Base-by-base conservation (phyloP, 2,113 vertebrate genomes). In the Phalacrocorax carbo region DNA sequence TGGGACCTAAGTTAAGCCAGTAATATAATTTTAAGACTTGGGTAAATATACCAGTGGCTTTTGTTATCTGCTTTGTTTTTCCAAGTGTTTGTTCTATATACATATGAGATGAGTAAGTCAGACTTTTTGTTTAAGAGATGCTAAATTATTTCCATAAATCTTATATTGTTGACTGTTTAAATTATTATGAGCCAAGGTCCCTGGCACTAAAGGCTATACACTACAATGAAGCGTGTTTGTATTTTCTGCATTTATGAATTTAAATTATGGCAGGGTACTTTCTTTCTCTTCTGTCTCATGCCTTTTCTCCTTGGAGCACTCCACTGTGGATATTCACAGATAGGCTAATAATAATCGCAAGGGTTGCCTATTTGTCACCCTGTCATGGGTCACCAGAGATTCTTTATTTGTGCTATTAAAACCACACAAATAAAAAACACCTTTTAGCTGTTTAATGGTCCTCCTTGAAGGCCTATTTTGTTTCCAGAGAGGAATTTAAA, bases 381-480 rank as follows among this genome's bases (percentile, higher is more conserved):
- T 97, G 94, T 94, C 96, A 40, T 2, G 20, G 7, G 22, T 89
- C 96, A 94, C 92, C 69, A 91, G 61, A 73, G 76, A 86, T 95
- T 94, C 78, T 96, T 94, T 94, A 95, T 94, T 95, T 97, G 82
- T 80, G 78, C 95, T 90, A 90, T 94, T 96, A 95, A 91, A 94
- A 93, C 15, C 58, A 83, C 34, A 68, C 73, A 96, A 87, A 86
- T 90, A 64, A 75, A 94, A 95, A 29, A 0, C 49, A 95, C 81
- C 72, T 86, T 94, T 76, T 82, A 91, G 83, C 70, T 90, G 30
- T 92, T 94, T 4, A 1, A 13, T 76, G 38, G n/a, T 57, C 54
- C 54, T 93, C n/a, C 89, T 91, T 23, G 18, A 80, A 72, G 71
- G 46, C 62, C 91, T 57, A 5, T 66, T 90, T 77, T 48, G 13